phyloP scores from a whole-genome alignment of 2,797 vertebrate genomes.

The Neolamprologus multifasciatus region DNA sequence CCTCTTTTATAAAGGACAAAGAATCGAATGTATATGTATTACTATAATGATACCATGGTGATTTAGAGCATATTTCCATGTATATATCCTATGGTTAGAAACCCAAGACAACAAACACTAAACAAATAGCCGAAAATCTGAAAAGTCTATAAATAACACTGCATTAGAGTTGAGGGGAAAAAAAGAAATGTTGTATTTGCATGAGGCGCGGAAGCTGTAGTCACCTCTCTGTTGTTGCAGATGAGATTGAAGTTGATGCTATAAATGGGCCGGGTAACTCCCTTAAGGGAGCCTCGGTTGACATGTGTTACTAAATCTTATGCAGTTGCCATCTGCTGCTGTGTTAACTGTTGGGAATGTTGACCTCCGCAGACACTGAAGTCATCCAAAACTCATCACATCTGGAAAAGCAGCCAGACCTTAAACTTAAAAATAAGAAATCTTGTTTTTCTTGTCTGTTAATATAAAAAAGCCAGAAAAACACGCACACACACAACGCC shows the following conservation, averaged over 20 bases:
- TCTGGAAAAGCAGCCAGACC: conserved; percentile 17
- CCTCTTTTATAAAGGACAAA: background rate
- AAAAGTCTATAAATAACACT: conserved; percentile 8
- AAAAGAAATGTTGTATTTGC: conserved; percentile 32
- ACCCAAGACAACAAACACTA: background rate
- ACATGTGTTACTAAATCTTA: conserved; percentile 82
- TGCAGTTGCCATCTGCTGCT: conserved; percentile 76
- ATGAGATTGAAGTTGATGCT: conserved; percentile 71
- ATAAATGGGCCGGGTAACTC: conserved; percentile 72
- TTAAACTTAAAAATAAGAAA: background rate
- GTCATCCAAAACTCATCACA: conserved; percentile 68
- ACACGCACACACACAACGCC: background rate
- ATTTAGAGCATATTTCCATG: background rate
- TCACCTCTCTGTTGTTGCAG: conserved; percentile 59
- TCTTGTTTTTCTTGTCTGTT: background rate
- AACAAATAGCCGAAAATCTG: background rate
- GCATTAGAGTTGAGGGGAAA: background rate
- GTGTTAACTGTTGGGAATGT: conserved; percentile 68
- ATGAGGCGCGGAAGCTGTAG: conserved; percentile 35
- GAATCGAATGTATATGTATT: background rate
- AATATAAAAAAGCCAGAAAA: background rate
- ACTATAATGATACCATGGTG: background rate
- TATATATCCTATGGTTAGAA: background rate
- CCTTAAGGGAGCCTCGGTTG: conserved; percentile 73
- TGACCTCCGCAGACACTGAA: conserved; percentile 72